Evolutionary conservation across 2,888 invertebrate species (phyloP).

Genomic region (Crocallis elinguaria): DNA sequence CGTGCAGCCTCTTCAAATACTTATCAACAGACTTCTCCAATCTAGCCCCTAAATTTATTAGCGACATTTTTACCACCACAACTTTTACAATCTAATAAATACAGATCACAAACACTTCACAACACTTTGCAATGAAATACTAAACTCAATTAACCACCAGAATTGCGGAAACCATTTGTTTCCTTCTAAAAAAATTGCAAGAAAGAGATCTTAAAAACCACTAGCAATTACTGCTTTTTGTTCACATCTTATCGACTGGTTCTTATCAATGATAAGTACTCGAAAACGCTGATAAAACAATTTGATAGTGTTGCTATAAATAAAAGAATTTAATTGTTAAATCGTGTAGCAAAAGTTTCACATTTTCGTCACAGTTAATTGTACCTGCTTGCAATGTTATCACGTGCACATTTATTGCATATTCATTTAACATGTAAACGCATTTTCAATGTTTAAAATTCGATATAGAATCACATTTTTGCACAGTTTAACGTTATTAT

Average conservation of each 20-base stretch:
- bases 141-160: conserved; percentile 2
- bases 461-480: background rate
- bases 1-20: conserved; percentile 59
- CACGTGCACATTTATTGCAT: too few species aligned
- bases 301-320: conserved; percentile 3
- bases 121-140: conserved; percentile 1
- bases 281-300: conserved; percentile 11
- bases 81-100: conserved; percentile 1
- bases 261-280: conserved; percentile 21
- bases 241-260: conserved; percentile 15
- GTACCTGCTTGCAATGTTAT: background rate
- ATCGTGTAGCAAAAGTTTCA: background rate
- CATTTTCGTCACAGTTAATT: background rate
- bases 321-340: conserved; percentile 9
- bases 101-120: conserved; percentile 15
- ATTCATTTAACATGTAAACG: too few species aligned
- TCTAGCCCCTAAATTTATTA: conserved; percentile 44
- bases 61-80: conserved; percentile 39
- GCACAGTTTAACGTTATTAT: background rate
- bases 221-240: conserved; percentile 26
- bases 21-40: conserved; percentile 61
- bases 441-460: too few species aligned
- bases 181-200: conserved; percentile 17
- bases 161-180: conserved; percentile 13
- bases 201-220: conserved; percentile 19